phyloP scores from a whole-genome alignment of 2,113 vertebrate genomes.

The Heliornis fulica region DNA sequence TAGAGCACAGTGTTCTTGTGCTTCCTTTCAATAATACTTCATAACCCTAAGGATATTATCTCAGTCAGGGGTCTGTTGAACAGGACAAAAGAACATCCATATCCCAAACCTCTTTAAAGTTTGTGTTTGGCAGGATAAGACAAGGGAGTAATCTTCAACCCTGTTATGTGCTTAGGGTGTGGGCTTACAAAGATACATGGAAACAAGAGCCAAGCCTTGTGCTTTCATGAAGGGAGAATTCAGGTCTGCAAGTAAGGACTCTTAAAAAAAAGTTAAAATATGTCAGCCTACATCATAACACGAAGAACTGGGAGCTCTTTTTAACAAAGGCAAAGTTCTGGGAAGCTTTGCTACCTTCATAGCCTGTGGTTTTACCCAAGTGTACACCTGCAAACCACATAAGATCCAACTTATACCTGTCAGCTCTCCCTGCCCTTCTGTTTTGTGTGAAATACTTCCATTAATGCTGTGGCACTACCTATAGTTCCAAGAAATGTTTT shows the following conservation, averaged over 20 bases:
- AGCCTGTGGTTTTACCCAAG: background rate
- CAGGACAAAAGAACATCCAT: conserved; percentile 36
- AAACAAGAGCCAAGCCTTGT: conserved; percentile 6
- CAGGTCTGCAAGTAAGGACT: background rate
- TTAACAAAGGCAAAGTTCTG: background rate
- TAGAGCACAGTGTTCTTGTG: background rate
- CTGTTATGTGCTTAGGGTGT: conserved; percentile 39
- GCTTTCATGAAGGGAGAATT: conserved; percentile 22
- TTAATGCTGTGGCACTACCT: background rate
- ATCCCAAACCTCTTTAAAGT: conserved; percentile 51
- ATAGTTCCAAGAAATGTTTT: background rate
- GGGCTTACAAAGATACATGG: background rate
- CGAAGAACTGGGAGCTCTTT: background rate
- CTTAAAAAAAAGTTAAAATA: background rate
- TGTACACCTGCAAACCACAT: background rate
- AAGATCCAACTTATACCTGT: background rate
- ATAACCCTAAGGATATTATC: conserved; percentile 53
- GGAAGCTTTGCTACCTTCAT: background rate
- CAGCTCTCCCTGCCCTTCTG: background rate
- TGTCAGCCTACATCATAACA: background rate
- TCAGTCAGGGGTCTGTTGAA: conserved; percentile 30
- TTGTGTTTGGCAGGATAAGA: conserved; percentile 41
- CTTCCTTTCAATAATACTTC: conserved; percentile 53
- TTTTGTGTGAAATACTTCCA: background rate
- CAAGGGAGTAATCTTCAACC: conserved; percentile 4